Evolutionary conservation across 2,888 invertebrate species (phyloP), one percentile per base, ranked within the genome.

Genomic region (Ellobium chinense): DNA sequence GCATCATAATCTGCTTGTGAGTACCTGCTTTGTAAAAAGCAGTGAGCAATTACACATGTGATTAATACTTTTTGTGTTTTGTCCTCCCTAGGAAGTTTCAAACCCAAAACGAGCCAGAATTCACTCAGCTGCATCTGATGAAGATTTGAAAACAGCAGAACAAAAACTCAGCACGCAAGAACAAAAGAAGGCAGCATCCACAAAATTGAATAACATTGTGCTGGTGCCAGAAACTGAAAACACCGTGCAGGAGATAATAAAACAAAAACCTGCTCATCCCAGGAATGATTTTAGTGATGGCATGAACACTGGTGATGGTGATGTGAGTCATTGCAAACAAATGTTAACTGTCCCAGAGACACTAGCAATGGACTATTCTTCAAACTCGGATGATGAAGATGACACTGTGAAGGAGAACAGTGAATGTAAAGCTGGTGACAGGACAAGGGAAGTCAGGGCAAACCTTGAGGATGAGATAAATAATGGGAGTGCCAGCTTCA

Each of bases 311-410:
- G 29, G 31, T 56, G 34, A 54, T 58, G 18, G 27, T 27, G 46
- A 56, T 46, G 46, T 12, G 18, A 46, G 46, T 34, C n/a, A 70
- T 29, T 37, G 58, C 18, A 34, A 60, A n/a, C 56, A 58, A 12
- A 18, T 60, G n/a, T 31, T 72, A n/a, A 58, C 37, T 72, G 60
- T 72, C 18, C 72, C 72, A 37, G 72, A 72, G 37, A 72, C 72
- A 9, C 21, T 70, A 24, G 70, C 70, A 29, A 14, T 60, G 31
- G 72, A 72, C 56, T n/a, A 9, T 72, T 58, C 60, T 34, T 60
- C 58, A 24, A 37, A 72, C 29, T 56, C 58, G 2, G 34, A 9
- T 56, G 18, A 36, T 56, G 72, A 72, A 24, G 12, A 24, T 27
- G 58, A 36, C 18, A 46, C 46, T 46, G 18, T 46, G 18, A 7